Evolutionary conservation across 2,797 vertebrate genomes (phyloP).

Genomic region (Jordanella pulchra): DNA sequence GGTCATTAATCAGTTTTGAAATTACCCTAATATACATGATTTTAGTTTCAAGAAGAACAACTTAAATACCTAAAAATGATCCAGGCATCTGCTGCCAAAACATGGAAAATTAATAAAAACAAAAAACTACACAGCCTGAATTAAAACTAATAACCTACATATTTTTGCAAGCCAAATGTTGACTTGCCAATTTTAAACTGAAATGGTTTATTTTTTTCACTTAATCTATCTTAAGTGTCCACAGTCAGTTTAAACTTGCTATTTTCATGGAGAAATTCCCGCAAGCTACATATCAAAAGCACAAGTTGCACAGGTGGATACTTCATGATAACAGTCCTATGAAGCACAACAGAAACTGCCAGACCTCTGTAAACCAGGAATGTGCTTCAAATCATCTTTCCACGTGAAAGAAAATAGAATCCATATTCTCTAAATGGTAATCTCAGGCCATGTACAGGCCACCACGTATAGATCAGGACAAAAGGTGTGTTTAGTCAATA

Average conservation of each 20-base stretch:
- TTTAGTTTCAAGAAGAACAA: neutral
- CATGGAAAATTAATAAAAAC: neutral
- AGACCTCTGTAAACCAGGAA: neutral
- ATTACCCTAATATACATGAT: neutral
- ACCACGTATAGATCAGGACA: neutral
- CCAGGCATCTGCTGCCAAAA: neutral
- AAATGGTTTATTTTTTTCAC: neutral
- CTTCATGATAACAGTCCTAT: neutral
- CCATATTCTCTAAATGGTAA: neutral
- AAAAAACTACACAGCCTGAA: neutral
- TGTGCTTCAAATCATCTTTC: neutral
- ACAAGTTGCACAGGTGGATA: neutral
- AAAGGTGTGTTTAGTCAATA: neutral
- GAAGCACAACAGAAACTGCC: neutral
- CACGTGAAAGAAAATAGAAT: neutral
- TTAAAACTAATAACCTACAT: neutral
- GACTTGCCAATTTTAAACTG: neutral
- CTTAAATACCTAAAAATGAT: neutral
- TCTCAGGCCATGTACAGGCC: neutral
- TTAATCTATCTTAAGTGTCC: neutral
- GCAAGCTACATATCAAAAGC: neutral
- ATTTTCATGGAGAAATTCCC: constrained; percentile 4
- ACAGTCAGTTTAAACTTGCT: too few relatives aligned
- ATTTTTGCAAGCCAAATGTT: neutral
- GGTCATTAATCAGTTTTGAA: neutral